phyloP scores from a whole-genome alignment of 1,140 invertebrate species.

The Homarus americanus region DNA sequence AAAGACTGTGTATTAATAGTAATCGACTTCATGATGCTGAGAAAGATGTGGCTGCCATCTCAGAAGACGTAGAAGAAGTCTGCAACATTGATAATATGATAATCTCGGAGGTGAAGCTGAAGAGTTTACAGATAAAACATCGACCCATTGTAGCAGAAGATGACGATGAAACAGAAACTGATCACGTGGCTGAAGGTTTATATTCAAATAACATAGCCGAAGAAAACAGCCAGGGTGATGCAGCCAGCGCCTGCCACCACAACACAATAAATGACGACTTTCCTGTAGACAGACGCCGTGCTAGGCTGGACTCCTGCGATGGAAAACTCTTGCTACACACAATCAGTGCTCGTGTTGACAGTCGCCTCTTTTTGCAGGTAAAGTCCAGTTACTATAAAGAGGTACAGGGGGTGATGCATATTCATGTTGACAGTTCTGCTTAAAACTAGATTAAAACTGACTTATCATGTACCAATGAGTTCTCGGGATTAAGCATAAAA shows the following conservation, averaged over 20 bases:
- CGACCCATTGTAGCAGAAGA: background rate
- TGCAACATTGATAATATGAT: constrained; percentile 14
- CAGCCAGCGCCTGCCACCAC: too few relatives aligned
- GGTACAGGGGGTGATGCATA: background rate
- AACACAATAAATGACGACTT: too few relatives aligned
- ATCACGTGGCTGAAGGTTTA: background rate
- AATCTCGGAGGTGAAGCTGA: background rate
- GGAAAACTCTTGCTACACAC: constrained; percentile 23
- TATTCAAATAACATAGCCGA: background rate
- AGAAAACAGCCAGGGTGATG: background rate
- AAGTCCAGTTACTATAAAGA: background rate
- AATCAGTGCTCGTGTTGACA: background rate
- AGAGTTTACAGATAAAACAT: background rate
- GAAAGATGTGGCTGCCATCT: constrained; percentile 1
- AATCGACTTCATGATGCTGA: constrained; percentile 12
- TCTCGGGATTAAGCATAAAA: too few relatives aligned
- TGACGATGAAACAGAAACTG: background rate
- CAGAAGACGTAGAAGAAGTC: background rate
- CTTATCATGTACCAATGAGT: too few relatives aligned
- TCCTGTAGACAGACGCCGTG: too few relatives aligned
- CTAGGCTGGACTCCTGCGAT: background rate
- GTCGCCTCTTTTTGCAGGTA: background rate
- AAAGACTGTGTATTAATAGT: constrained; percentile 3
- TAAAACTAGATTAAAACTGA: too few relatives aligned
- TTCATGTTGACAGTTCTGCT: background rate